Evolutionary conservation across 2,888 invertebrate genomes (phyloP).

Genomic region (Petrophora chlorosata): DNA sequence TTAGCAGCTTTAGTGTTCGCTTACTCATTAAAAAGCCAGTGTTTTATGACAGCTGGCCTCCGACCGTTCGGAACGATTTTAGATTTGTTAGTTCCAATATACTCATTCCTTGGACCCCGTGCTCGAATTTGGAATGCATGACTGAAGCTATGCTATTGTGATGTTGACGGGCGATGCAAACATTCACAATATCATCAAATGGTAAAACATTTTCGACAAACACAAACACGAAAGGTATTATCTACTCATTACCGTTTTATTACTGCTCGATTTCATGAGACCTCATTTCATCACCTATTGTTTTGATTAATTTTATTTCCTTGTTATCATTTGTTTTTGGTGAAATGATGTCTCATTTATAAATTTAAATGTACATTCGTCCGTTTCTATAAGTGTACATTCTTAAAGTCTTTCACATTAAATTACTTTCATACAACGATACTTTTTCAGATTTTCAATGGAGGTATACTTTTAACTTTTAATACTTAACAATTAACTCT

Average conservation of each 20-base stretch:
- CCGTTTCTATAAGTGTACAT: slow-evolving; percentile 57
- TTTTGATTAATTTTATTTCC: slow-evolving; percentile 34
- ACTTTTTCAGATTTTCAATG: slow-evolving; percentile 64
- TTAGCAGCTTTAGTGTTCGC: slow-evolving; percentile 74
- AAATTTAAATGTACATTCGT: slow-evolving; percentile 58
- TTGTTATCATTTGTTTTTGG: slow-evolving; percentile 26
- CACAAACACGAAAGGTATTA: slow-evolving; percentile 78
- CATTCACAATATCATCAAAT: slow-evolving; percentile 73
- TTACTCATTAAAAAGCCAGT: slow-evolving; percentile 74
- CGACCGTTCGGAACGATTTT: slow-evolving; percentile 30
- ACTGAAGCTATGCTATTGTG: slow-evolving; percentile 68
- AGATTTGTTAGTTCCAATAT: slow-evolving; percentile 53
- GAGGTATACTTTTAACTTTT: slow-evolving; percentile 69
- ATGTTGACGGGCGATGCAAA: slow-evolving; percentile 68
- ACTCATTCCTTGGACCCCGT: slow-evolving; percentile 78
- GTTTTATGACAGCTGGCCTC: slow-evolving; percentile 74
- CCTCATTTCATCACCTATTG: slow-evolving; percentile 45
- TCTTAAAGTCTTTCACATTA: slow-evolving; percentile 34
- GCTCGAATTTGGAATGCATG: slow-evolving; percentile 77
- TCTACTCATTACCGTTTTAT: slow-evolving; percentile 73
- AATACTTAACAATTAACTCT: slow-evolving; percentile 76
- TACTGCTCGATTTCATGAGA: slow-evolving; percentile 50
- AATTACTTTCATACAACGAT: slow-evolving; percentile 55
- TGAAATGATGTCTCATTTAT: slow-evolving; percentile 62
- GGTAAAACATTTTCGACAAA: slow-evolving; percentile 77